These are phyloP conservation scores for Melanerpes formicivorus DNA, from an alignment of 2,113 vertebrate species.

Conservation along the genomic window DNA sequence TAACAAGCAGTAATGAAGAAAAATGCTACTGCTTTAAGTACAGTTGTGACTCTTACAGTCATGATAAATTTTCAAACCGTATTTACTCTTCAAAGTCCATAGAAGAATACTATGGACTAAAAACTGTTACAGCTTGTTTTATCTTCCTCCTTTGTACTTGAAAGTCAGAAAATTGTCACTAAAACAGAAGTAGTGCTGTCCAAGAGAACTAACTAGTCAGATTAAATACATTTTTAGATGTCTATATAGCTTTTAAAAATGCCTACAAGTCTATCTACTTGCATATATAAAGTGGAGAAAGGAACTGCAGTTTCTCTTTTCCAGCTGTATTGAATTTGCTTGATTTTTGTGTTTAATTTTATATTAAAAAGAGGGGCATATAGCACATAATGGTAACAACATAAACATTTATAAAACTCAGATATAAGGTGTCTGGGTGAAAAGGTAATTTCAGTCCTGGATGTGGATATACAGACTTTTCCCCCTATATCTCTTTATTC, in stretches of 20 bases:
- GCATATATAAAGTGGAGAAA: neutral
- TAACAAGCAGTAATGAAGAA: neutral
- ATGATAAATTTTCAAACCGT: neutral
- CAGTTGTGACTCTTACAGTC: neutral
- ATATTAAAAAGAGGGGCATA: neutral
- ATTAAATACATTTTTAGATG: neutral
- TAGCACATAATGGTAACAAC: neutral
- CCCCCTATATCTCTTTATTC: neutral
- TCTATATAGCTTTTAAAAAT: neutral
- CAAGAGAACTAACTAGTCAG: neutral
- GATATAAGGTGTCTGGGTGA: neutral
- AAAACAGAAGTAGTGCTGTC: neutral
- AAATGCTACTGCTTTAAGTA: neutral
- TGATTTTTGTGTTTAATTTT: slow-evolving; percentile 36
- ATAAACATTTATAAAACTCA: slow-evolving; percentile 13
- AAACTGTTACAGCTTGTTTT: neutral
- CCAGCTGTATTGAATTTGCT: slow-evolving; percentile 7
- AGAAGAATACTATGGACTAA: neutral
- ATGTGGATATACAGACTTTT: neutral
- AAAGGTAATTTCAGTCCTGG: slow-evolving; percentile 12
- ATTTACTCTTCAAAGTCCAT: neutral
- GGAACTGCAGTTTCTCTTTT: neutral
- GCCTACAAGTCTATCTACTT: neutral
- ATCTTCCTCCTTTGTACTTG: neutral
- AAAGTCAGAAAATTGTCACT: neutral